Evolutionary conservation across 2,888 invertebrate genomes (phyloP), one percentile per base, ranked within the genome.

Genomic region (Spilarctia lutea): DNA sequence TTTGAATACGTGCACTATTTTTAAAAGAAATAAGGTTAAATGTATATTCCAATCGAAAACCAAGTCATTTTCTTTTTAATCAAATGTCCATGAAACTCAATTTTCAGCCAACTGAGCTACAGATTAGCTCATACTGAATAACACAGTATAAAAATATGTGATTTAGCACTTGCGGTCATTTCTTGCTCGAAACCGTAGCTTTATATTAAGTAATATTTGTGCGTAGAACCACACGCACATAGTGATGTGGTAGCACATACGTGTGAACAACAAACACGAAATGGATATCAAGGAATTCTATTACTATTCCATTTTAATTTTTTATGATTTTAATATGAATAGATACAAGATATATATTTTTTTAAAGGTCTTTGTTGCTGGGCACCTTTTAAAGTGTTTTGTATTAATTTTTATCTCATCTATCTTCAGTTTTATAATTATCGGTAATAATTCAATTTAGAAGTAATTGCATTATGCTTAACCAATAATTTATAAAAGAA

Each of bases 41-140:
- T 56, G 52, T 24, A 69, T 69, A 70, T 69, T 73, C 75, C 75
- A 75, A 75, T 73, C 72, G 67, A 67, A 72, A 72, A 75, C 70
- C 66, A 67, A 33, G 42, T 70, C 48, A 67, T 48, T 35, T 11
- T 39, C n/a, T 69, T 35, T 69, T 45, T 68, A 72, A 75, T 69
- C 48, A 27, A 48, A 68, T 75, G 39, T 75, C 73, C 60, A 73
- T 70, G 70, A 75, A 75, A 75, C 66, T 73, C 75, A 16, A 75
- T 73, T 75, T 73, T 70, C 70, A 70, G 70, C 69, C 45, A 48
- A n/a, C 7, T 68, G 27, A 68, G 18, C 30, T 20, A 6, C 42
- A 67, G 45, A 67, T 45, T 20, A 30, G 45, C 16, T 67, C 45
- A 45, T 3, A 13, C n/a, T 63, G 30, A 7, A 18, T 63, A 60